Percentiles rank a stretch among this genome's conserved stretches.
These are phyloP conservation scores for Hemitrygon akajei DNA, from an alignment of 2,797 vertebrate species.

Conservation along the genomic window DNA sequence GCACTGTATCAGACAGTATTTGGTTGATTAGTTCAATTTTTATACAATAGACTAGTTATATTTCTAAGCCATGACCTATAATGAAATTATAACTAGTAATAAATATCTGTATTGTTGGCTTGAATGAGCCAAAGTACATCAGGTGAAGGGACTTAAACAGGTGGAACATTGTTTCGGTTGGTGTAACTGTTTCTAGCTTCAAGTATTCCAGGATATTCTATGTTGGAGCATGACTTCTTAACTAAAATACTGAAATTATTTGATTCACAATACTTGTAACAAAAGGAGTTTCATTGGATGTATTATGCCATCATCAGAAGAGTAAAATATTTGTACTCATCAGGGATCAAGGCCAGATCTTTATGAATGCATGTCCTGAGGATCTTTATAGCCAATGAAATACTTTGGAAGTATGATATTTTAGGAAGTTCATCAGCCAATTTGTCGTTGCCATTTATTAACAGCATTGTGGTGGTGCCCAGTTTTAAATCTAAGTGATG, in stretches of 20 bases:
- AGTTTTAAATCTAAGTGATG: too few species aligned
- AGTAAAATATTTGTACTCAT: neutral
- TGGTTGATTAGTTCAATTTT: neutral
- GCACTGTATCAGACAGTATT: neutral
- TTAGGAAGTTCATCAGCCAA: too few species aligned
- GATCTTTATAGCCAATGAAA: too few species aligned
- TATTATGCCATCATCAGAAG: neutral
- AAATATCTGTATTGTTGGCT: neutral
- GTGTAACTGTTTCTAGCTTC: neutral
- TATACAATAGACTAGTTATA: neutral
- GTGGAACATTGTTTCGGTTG: neutral
- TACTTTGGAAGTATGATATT: too few species aligned
- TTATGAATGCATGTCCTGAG: too few species aligned
- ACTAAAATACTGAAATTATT: neutral
- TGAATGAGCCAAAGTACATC: neutral
- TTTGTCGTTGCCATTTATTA: too few species aligned
- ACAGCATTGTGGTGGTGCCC: too few species aligned
- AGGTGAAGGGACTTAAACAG: neutral
- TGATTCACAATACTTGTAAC: neutral
- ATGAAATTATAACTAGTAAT: neutral
- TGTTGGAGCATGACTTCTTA: neutral
- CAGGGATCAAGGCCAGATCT: too few species aligned
- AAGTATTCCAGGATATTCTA: neutral
- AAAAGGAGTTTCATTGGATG: neutral
- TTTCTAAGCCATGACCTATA: neutral